Evolutionary conservation across 35 echinoderm and acorn worm species (phyloP).

Genomic region (Lytechinus variegatus): DNA sequence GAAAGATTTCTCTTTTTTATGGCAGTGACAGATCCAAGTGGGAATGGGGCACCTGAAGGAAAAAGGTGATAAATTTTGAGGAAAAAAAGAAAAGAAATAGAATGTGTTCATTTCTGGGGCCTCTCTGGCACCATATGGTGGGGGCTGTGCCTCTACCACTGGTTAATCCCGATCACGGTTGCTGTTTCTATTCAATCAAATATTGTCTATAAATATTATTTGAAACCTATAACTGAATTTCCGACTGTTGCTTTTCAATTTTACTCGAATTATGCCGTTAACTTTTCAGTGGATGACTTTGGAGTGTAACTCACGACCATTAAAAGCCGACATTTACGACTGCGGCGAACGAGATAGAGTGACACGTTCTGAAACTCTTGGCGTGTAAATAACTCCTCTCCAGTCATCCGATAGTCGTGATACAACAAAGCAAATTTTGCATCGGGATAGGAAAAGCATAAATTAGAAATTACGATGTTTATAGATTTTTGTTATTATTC

Average conservation of each 20-base stretch:
- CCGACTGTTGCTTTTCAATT: neutral
- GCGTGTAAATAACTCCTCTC: neutral
- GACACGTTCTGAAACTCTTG: neutral
- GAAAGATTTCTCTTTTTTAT: too few species aligned
- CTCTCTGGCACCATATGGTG: too few species aligned
- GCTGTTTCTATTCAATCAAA: too few species aligned
- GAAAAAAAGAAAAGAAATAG: too few species aligned
- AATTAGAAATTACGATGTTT: neutral
- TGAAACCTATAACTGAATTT: neutral
- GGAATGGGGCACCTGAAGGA: too few species aligned
- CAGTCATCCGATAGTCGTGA: neutral
- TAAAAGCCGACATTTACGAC: neutral
- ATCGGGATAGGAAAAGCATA: neutral
- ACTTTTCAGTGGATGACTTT: neutral
- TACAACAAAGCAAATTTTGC: neutral
- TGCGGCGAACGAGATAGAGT: neutral
- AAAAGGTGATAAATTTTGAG: too few species aligned
- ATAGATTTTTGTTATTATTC: neutral
- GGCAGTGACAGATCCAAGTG: too few species aligned
- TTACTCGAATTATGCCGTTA: neutral
- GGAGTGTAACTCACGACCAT: neutral
- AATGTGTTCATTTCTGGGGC: too few species aligned
- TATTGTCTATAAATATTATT: too few species aligned
- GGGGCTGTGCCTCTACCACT: too few species aligned
- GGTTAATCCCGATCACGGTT: too few species aligned